These are phyloP conservation scores for Cepphus grylle DNA, from an alignment of 2,113 vertebrate genomes.

Conservation along the genomic window DNA sequence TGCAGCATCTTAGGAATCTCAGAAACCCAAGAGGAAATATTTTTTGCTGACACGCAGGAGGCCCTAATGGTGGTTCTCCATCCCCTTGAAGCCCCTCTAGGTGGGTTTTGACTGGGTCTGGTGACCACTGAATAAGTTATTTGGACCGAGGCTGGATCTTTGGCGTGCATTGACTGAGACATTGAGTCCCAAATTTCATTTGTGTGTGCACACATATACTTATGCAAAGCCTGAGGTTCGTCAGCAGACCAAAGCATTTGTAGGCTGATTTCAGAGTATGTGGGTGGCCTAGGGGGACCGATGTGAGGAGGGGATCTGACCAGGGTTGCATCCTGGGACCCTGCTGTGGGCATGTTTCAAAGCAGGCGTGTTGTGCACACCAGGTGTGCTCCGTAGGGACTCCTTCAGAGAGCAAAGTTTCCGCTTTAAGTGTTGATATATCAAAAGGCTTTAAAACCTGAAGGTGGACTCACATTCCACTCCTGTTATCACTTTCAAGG, in stretches of 20 bases:
- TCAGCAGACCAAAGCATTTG: not conserved
- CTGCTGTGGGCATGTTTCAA: not conserved
- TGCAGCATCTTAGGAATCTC: not conserved
- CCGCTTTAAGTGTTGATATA: not conserved
- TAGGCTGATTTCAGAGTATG: not conserved
- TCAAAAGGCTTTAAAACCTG: not conserved
- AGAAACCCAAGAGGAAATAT: not conserved
- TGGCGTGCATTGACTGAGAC: not conserved
- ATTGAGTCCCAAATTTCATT: not conserved
- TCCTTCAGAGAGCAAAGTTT: not conserved
- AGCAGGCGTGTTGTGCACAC: not conserved
- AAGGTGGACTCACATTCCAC: not conserved
- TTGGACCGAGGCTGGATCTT: not conserved
- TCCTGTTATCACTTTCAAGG: not conserved
- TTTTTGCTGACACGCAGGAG: not conserved
- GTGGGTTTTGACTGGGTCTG: not conserved
- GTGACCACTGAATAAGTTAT: not conserved
- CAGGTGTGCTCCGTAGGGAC: not conserved
- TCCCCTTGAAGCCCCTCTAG: not conserved
- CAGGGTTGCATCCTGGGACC: not conserved
- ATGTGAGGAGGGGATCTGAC: not conserved
- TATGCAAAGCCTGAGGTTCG: not conserved
- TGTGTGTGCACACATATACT: too few species aligned
- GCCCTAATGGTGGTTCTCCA: not conserved
- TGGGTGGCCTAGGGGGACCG: not conserved